Base-by-base conservation (phyloP, 2,888 invertebrate genomes). In the Drosophila helvetica region DNA sequence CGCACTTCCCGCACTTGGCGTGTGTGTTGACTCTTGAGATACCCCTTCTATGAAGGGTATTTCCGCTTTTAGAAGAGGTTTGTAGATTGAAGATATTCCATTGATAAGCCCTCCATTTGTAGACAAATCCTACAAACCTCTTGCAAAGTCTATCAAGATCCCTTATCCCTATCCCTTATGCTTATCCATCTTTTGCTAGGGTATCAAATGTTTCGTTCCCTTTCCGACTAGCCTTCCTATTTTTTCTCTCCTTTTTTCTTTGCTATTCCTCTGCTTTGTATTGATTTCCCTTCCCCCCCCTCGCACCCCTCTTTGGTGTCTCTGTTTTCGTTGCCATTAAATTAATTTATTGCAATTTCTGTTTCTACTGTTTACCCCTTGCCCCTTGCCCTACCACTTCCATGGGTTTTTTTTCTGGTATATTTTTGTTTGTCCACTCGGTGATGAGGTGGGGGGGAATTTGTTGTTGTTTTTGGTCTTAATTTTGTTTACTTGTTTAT, bases 341-440 rank as follows among this genome's bases (percentile, higher is more conserved):
- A 67, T 74, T 58, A 70, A 82, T 79, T 79, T 79, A 82, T 79
- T 71, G 64, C 64, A 60, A 67, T 79, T 81, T 68, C 43, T 73
- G 50, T 54, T 53, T 33, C 33, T 33, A 43, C 43, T 43, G 53
- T 54, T 47, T n/a, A 2, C 27, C 22, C 22, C 4, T 54, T 17
- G n/a, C 1, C n/a, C 30, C 3, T 3, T 3, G 1, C 30, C 5
- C 33, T 1, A 12, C 12, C 12, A 1, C 33, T 33, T 33, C 25
- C 7, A 7, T 25, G 25, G 25, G 25, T 7, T 7, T 8, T 27
- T 27, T 27, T 27, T 27, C 8, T 27, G 7, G 33, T 50, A 48
- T 50, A n/a, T 48, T 56, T 67, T 65, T 64, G 53, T 73, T 83
- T 67, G 74, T 60, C 74, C 62, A 51, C 45, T 52, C 48, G 12